These are phyloP conservation scores for Hirtodrosophila cameraria DNA, from an alignment of 2,888 invertebrate genomes.

Conservation along the genomic window DNA sequence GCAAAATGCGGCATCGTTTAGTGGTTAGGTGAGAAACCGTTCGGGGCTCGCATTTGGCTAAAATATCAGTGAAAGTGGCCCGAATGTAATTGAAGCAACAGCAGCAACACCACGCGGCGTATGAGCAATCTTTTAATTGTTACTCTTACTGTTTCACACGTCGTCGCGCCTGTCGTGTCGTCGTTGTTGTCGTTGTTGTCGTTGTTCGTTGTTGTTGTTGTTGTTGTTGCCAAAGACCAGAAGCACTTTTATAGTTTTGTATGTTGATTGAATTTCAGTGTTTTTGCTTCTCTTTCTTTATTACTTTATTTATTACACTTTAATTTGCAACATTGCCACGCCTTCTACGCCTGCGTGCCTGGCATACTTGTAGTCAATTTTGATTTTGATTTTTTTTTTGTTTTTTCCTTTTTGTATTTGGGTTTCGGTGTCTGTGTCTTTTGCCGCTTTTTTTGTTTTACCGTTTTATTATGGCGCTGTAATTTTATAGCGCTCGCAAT, in stretches of 20 bases:
- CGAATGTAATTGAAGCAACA: not conserved
- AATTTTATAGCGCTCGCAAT: conserved; percentile 63
- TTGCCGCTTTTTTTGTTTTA: not conserved
- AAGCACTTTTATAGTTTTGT: conserved; percentile 44
- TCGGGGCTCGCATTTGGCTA: conserved; percentile 1
- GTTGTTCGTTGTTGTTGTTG: conserved; percentile 54
- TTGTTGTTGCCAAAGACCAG: conserved; percentile 55
- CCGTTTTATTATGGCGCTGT: conserved; percentile 60
- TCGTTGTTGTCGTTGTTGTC: too few species aligned
- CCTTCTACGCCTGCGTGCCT: conserved; percentile 32
- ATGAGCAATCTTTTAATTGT: conserved; percentile 65
- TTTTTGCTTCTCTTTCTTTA: not conserved
- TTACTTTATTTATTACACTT: conserved; percentile 50
- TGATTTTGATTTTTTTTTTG: conserved; percentile 48
- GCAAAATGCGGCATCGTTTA: conserved; percentile 52
- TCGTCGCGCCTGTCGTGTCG: conserved; percentile 45
- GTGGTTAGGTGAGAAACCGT: conserved; percentile 57
- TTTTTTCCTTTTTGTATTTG: conserved; percentile 52
- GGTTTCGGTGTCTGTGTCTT: conserved; percentile 73
- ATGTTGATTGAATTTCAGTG: conserved; percentile 61
- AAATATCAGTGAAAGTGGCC: conserved; percentile 78
- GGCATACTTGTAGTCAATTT: conserved; percentile 44
- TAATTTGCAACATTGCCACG: conserved; percentile 34
- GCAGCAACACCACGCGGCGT: conserved; percentile 59
- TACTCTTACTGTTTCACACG: conserved; percentile 70